Evolutionary conservation across 2,113 vertebrate genomes (phyloP).

Genomic region (Columba janthina): DNA sequence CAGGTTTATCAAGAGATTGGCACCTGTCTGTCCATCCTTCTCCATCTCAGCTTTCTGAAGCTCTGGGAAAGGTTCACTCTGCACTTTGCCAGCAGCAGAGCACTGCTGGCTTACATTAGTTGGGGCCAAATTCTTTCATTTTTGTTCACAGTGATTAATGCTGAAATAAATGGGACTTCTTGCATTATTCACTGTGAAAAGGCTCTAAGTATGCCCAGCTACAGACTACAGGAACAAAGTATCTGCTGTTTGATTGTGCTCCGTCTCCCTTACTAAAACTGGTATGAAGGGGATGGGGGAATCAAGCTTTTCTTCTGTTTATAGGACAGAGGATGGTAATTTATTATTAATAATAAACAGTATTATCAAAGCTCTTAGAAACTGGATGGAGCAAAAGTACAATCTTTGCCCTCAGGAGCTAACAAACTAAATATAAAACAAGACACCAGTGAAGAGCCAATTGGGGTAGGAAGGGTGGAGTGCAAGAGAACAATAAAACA

Average conservation of each 20-base stretch:
- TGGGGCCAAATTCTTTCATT: constrained; percentile 35
- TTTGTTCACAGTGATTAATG: constrained; percentile 58
- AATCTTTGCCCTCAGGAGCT: background rate
- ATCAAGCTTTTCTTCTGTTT: background rate
- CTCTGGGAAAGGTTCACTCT: background rate
- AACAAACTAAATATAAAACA: background rate
- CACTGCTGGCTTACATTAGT: constrained; percentile 21
- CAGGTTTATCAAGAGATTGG: background rate
- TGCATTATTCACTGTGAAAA: constrained; percentile 20
- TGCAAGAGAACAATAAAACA: background rate
- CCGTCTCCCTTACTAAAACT: background rate
- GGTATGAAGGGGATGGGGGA: background rate
- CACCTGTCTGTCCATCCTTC: background rate
- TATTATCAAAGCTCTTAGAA: background rate
- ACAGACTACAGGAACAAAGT: constrained; percentile 24
- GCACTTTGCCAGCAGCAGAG: background rate
- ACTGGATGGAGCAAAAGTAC: background rate
- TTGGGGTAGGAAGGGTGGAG: background rate
- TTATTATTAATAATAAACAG: background rate
- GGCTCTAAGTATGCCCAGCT: constrained; percentile 21
- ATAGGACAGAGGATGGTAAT: background rate
- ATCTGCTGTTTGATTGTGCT: constrained; percentile 12
- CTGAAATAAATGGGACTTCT: constrained; percentile 50
- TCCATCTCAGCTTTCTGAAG: background rate
- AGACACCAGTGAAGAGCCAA: background rate